Conservation (phyloP, 2,888 invertebrate species). For the Caenorhabditis becei region DNA sequence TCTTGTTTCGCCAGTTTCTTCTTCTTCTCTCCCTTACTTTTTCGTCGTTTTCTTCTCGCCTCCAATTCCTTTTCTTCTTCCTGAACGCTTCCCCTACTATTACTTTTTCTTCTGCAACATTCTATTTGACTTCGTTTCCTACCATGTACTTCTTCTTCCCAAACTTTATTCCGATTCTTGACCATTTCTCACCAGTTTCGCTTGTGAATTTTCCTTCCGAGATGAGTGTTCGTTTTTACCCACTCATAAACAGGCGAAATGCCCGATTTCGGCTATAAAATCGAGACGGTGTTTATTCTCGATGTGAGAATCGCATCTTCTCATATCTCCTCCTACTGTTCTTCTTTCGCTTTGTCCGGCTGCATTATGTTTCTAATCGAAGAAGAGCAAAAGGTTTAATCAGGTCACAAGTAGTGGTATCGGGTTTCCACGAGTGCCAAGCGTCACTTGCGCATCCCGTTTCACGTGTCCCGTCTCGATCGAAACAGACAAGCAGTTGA, state of each 20-base stretch:
- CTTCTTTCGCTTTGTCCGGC: background rate
- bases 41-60: background rate
- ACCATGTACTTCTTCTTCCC: no score
- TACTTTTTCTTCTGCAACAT: background rate
- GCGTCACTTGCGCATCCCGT: constrained; percentile 45
- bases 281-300: constrained; percentile 4
- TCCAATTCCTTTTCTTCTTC: background rate
- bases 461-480: constrained; percentile 21
- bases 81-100: background rate
- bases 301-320: constrained; percentile 2
- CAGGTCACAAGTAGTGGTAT: constrained; percentile 50
- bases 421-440: constrained; percentile 43
- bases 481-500: constrained; percentile 23
- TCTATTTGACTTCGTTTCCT: no score
- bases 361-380: background rate
- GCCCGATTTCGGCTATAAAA: constrained; percentile 14
- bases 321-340: background rate
- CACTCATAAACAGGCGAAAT: constrained; percentile 17
- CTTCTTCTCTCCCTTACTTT: constrained; percentile 10
- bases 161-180: background rate
- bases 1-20: constrained; percentile 13
- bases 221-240: constrained; percentile 25
- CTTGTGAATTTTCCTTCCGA: constrained; percentile 8
- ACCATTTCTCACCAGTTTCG: constrained; percentile 1
- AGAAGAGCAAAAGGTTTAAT: constrained; percentile 39